Evolutionary conservation across 2,888 invertebrate genomes (phyloP).

Genomic region (Dascillus cervinus): DNA sequence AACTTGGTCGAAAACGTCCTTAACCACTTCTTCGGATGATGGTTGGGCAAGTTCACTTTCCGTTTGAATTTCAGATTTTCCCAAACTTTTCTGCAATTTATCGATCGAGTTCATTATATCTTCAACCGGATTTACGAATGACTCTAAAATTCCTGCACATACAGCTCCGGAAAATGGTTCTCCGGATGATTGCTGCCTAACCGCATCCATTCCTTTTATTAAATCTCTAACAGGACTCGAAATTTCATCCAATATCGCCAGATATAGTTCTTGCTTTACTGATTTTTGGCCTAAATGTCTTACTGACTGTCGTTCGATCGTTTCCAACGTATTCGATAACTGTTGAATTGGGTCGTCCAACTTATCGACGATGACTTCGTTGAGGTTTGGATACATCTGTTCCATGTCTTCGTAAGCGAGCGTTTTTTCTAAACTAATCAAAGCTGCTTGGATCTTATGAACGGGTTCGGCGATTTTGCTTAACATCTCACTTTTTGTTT

Average conservation of each 20-base stretch:
- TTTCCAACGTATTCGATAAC: slow-evolving; percentile 31
- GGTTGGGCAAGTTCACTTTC: slow-evolving; percentile 14
- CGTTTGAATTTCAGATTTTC: slow-evolving; percentile 17
- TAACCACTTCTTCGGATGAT: slow-evolving; percentile 31
- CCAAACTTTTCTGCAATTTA: slow-evolving; percentile 29
- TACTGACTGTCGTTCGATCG: slow-evolving; percentile 31
- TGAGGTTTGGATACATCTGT: slow-evolving; percentile 22
- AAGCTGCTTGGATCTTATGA: slow-evolving; percentile 41
- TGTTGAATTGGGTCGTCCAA: slow-evolving; percentile 29
- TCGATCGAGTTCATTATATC: slow-evolving; percentile 33
- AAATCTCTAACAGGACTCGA: slow-evolving; percentile 57
- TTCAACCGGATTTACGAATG: slow-evolving; percentile 30
- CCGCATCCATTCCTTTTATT: slow-evolving; percentile 49
- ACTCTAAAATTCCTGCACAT: slow-evolving; percentile 27
- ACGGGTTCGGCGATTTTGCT: slow-evolving; percentile 39
- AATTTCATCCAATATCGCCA: slow-evolving; percentile 56
- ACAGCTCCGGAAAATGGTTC: slow-evolving; percentile 26
- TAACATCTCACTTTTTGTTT: slow-evolving; percentile 28
- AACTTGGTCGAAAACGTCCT: slow-evolving; percentile 39
- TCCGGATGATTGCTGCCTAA: slow-evolving; percentile 31
- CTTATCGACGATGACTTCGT: slow-evolving; percentile 29
- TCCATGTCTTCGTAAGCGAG: slow-evolving; percentile 25
- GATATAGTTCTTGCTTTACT: slow-evolving; percentile 37
- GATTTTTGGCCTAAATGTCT: slow-evolving; percentile 34
- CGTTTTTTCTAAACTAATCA: slow-evolving; percentile 32